Conservation (phyloP, 1,140 invertebrate genomes). For the Macrobrachium nipponense region DNA sequence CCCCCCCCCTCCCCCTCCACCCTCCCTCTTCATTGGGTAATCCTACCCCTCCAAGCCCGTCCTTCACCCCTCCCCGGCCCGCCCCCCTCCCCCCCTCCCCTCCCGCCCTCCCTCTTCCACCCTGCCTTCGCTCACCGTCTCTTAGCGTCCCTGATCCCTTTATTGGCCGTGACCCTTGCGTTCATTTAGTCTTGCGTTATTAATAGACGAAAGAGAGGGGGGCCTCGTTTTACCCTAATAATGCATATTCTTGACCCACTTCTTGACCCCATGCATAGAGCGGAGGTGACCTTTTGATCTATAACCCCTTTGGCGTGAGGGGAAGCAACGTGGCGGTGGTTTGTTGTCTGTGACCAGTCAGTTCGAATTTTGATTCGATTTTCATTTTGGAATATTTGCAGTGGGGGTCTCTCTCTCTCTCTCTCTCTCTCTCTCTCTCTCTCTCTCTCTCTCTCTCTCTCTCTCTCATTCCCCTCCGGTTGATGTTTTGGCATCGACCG, state of each 20-base stretch:
- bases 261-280: no score
- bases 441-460: conserved; percentile 7
- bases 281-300: no score
- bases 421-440: conserved; percentile 4
- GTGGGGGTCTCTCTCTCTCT: not conserved
- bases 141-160: not conserved
- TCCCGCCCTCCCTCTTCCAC: not conserved
- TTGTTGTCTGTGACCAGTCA: not conserved
- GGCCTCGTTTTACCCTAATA: no score
- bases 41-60: no score
- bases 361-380: not conserved
- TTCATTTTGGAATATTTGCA: not conserved
- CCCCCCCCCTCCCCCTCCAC: not conserved
- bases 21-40: no score
- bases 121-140: not conserved
- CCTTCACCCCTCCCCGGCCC: not conserved
- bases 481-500: not conserved
- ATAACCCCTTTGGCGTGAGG: not conserved
- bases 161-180: not conserved
- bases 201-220: no score
- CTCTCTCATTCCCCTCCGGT: not conserved
- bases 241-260: no score
- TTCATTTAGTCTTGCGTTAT: no score
- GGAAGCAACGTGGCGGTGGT: not conserved
- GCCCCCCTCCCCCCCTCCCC: not conserved